Evolutionary conservation across 2,888 invertebrate genomes (phyloP), one percentile per base, ranked within the genome.

Genomic region (Agrotis exclamationis): DNA sequence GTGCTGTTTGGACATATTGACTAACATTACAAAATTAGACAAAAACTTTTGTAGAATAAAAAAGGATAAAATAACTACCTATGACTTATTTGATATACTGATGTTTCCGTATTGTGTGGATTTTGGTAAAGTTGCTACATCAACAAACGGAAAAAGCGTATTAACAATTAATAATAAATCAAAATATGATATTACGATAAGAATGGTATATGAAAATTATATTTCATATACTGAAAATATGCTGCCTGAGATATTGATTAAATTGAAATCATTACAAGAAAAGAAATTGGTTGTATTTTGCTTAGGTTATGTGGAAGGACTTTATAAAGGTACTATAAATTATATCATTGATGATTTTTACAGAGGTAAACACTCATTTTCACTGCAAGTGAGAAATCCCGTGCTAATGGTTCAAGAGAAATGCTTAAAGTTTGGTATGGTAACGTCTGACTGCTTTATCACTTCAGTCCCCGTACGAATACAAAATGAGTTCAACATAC

Each of bases 381-480:
- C 64, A 44, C 83, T 94, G 70, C 85, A 91, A 85, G 92, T 93
- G 7, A 90, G 88, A 51, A 89, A 89, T 74, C 92, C 96, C 14
- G 84, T 85, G 58, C 85, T 96, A 67, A 87, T 87, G 79, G 62
- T 94, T 70, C 83, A 83, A 71, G 95, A 96, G 3, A 93, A 89
- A 80, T 81, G 57, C 70, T 83, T 95, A 54, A 96, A 95, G 76
- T 96, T 96, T 84, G 96, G 96, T n/a, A 96, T 96, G 96, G 92
- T 93, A 13, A 93, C 93, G 20, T 89, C 88, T 59, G 96, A 96
- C 80, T 88, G 83, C 79, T 96, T 95, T 78, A 72, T 94, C 3
- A 92, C 92, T n/a, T 93, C 93, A 7, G 93, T 93, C 5, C 93
- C 95, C 2, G 77, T 96, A 56, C 90, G 86, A 86, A 92, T 96